A percentile compares a stretch with the other conserved stretches of the same genome.
phyloP scores from a whole-genome alignment of 2,888 invertebrate species.

The Drosophila demipolita region DNA sequence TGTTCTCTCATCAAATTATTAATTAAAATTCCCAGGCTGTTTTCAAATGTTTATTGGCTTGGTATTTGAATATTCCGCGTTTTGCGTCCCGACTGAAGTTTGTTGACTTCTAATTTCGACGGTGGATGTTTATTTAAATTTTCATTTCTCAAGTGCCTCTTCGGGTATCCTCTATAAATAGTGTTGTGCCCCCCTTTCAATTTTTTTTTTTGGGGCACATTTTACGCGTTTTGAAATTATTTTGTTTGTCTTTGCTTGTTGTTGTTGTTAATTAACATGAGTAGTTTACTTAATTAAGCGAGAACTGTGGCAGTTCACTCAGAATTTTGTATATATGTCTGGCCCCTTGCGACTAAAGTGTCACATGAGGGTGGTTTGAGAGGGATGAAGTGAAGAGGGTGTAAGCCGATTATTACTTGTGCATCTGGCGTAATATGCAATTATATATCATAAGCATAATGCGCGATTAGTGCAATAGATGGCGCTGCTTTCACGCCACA shows the following conservation, averaged over 20 bases:
- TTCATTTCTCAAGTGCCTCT: conserved; percentile 59
- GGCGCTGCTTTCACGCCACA: conserved; percentile 66
- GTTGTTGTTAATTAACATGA: conserved; percentile 75
- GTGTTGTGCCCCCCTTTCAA: conserved; percentile 37
- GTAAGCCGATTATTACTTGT: conserved; percentile 9
- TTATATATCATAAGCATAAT: conserved; percentile 31
- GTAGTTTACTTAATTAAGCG: conserved; percentile 77
- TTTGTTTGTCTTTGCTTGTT: conserved; percentile 49
- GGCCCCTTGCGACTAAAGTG: conserved; percentile 23
- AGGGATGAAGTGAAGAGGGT: background rate
- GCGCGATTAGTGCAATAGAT: conserved; percentile 51
- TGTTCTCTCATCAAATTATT: conserved; percentile 6
- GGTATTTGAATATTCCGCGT: conserved; percentile 16
- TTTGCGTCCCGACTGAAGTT: conserved; percentile 43
- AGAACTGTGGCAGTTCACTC: conserved; percentile 42
- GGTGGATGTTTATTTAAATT: conserved; percentile 62
- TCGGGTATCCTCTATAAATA: conserved; percentile 56
- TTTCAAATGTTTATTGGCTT: conserved; percentile 18
- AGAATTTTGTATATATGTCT: conserved; percentile 65
- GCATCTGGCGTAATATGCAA: conserved; percentile 12
- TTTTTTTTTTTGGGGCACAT: conserved; percentile 14
- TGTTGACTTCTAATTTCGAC: conserved; percentile 65
- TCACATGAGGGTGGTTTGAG: conserved; percentile 10
- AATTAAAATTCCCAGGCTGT: conserved; percentile 6
- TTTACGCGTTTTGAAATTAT: conserved; percentile 32